Evolutionary conservation across 2,113 vertebrate species (phyloP).

Genomic region (Emydocephalus ijimae): DNA sequence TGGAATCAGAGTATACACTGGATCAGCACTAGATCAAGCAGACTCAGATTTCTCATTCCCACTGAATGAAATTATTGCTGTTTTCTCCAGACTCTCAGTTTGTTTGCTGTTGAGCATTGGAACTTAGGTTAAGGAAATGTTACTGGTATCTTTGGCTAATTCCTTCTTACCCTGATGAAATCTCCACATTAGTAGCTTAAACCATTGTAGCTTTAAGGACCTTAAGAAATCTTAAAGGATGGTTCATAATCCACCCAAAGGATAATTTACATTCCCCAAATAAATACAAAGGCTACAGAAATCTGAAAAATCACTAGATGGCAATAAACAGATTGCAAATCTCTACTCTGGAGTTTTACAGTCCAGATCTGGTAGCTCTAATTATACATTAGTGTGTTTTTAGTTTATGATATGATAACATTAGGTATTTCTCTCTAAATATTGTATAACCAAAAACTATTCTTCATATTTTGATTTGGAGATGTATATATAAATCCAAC

Average conservation of each 20-base stretch:
- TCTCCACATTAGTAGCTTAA: neutral
- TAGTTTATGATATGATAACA: neutral
- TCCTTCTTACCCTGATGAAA: neutral
- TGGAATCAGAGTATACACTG: neutral
- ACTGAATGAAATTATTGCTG: neutral
- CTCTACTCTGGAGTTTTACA: neutral
- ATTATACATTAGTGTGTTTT: neutral
- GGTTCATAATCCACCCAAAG: neutral
- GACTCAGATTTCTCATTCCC: neutral
- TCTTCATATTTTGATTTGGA: neutral
- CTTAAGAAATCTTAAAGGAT: conserved; percentile 17
- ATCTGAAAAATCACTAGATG: neutral
- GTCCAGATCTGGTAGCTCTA: neutral
- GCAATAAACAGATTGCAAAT: neutral
- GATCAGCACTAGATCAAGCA: neutral
- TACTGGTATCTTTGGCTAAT: neutral
- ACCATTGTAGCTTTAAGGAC: neutral
- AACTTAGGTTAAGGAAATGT: neutral
- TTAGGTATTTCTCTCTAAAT: neutral
- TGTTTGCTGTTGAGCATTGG: neutral
- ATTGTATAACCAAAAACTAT: neutral
- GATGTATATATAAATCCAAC: neutral
- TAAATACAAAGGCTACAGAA: neutral
- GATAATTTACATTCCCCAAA: neutral
- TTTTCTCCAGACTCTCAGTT: neutral